These are phyloP conservation scores for Ivindomyrus marchei DNA, from an alignment of 2,113 vertebrate species.

Conservation along the genomic window DNA sequence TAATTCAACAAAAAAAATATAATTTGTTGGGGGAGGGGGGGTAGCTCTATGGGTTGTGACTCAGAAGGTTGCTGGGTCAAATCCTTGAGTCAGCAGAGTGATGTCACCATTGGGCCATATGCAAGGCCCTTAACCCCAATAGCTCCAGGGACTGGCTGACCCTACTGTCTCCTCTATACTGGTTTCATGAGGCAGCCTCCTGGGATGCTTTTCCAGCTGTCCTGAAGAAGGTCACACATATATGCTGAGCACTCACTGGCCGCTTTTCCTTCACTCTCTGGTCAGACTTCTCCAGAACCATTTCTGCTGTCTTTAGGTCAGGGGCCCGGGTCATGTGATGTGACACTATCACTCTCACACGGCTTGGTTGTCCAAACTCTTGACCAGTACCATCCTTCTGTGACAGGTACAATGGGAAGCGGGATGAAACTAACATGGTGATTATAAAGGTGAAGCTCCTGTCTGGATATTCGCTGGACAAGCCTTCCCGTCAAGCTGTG, in stretches of 20 bases:
- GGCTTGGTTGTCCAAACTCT: background rate
- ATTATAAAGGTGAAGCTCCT: slow-evolving; percentile 67
- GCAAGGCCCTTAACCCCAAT: background rate
- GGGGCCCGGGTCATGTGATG: background rate
- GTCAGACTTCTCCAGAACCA: background rate
- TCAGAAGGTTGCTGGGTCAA: background rate
- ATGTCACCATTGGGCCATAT: background rate
- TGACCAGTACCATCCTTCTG: background rate
- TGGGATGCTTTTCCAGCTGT: too few relatives aligned
- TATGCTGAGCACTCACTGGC: background rate
- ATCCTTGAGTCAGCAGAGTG: background rate
- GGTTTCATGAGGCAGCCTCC: too few relatives aligned
- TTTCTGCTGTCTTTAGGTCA: background rate
- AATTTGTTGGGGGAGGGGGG: too few relatives aligned
- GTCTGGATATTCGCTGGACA: slow-evolving; percentile 58
- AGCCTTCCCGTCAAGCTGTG: slow-evolving; percentile 49
- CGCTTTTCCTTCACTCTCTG: background rate
- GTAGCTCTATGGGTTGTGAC: background rate
- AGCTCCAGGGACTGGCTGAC: background rate
- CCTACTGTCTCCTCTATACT: background rate
- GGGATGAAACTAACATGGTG: slow-evolving; percentile 68
- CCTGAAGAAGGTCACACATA: background rate
- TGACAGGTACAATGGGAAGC: slow-evolving; percentile 53
- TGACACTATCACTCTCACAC: background rate
- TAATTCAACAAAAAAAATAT: background rate